Evolutionary conservation across 2,888 invertebrate species (phyloP).

Genomic region (Nudaria mundana): DNA sequence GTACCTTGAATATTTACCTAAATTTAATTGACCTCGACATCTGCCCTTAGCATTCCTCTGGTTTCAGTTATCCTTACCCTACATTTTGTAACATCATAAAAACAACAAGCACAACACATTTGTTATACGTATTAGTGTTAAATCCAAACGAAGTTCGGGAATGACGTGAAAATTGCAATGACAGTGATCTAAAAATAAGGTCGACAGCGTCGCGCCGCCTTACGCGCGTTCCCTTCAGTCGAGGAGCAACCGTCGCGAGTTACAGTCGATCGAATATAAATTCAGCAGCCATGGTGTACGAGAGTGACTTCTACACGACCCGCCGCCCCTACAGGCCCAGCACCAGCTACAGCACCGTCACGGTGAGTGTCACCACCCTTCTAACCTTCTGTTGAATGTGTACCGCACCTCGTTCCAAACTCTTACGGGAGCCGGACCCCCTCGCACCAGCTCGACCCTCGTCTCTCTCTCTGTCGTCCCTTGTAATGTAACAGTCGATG

Average conservation of each 20-base stretch:
- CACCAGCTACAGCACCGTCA: conserved; percentile 89
- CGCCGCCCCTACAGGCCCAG: conserved; percentile 90
- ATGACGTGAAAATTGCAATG: conserved; percentile 79
- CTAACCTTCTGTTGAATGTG: conserved; percentile 57
- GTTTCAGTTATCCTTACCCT: conserved; percentile 65
- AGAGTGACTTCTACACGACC: conserved; percentile 95
- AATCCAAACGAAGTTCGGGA: conserved; percentile 51
- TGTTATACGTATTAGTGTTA: conserved; percentile 51
- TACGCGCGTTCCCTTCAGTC: conserved; percentile 62
- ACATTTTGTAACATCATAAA: conserved; percentile 53
- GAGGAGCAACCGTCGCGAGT: conserved; percentile 75
- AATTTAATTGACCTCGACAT: conserved; percentile 40
- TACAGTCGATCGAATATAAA: conserved; percentile 67
- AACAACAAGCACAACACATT: conserved; percentile 31
- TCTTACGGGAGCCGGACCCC: conserved; percentile 74
- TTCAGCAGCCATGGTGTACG: conserved; percentile 90
- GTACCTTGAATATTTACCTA: too few species aligned
- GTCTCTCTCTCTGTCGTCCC: conserved; percentile 39
- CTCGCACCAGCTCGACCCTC: conserved; percentile 73
- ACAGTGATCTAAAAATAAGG: conserved; percentile 78
- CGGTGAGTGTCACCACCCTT: conserved; percentile 71
- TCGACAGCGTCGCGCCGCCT: conserved; percentile 51
- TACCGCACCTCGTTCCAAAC: conserved; percentile 64
- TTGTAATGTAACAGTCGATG: conserved; percentile 36
- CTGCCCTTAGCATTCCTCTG: conserved; percentile 40